Conservation (phyloP, 2,113 vertebrate species). For the Xenopus borealis region DNA sequence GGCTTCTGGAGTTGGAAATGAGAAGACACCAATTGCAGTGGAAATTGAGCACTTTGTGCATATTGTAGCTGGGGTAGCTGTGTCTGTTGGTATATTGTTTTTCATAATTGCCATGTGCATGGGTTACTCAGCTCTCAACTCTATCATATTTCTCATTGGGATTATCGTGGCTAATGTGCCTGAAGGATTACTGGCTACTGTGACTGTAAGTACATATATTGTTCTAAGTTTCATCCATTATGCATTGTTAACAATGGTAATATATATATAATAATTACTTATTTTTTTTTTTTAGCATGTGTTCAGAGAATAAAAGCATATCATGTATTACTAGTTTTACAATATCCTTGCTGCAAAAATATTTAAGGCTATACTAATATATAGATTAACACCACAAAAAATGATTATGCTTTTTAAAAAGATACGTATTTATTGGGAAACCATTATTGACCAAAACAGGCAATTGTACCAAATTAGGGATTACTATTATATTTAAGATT, state of each 20-base stretch:
- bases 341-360: too few species aligned
- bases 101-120: constrained; percentile 71
- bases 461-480: background rate
- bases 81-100: constrained; percentile 68
- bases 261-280: too few species aligned
- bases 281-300: too few species aligned
- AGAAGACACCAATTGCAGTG: constrained; percentile 72
- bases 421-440: too few species aligned
- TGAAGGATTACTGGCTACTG: constrained; percentile 73
- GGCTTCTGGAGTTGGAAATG: constrained; percentile 66
- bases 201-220: constrained; percentile 63
- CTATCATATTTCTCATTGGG: constrained; percentile 77
- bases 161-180: constrained; percentile 79
- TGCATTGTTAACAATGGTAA: too few species aligned
- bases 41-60: constrained; percentile 77
- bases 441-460: too few species aligned
- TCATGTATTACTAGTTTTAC: too few species aligned
- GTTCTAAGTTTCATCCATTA: background rate
- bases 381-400: too few species aligned
- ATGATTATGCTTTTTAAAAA: too few species aligned
- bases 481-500: too few species aligned
- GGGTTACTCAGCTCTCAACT: constrained; percentile 63
- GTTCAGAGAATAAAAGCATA: too few species aligned
- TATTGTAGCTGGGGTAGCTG: constrained; percentile 69
- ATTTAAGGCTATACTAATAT: too few species aligned